These are phyloP conservation scores for Mus spretus DNA, from an alignment of 2,797 vertebrate species.

Conservation along the genomic window DNA sequence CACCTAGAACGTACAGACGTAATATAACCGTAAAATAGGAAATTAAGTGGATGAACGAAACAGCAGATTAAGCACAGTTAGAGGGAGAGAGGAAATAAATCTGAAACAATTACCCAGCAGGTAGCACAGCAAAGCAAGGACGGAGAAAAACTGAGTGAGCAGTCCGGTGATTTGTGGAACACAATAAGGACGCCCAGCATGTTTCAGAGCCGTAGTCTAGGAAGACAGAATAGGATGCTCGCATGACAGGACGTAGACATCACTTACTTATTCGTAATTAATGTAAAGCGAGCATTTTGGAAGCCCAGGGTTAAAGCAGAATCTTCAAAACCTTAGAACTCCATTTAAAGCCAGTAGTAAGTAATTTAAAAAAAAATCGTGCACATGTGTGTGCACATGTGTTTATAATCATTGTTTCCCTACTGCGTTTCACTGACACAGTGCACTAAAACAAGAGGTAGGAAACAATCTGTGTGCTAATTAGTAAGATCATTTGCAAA, in stretches of 20 bases:
- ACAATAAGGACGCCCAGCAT: not conserved
- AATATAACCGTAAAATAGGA: not conserved
- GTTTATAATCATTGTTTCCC: not conserved
- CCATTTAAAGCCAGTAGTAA: constrained; percentile 36
- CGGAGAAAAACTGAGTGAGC: not conserved
- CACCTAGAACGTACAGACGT: constrained; percentile 1
- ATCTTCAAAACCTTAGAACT: constrained; percentile 18
- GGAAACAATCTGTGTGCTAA: not conserved
- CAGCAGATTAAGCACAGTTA: constrained; percentile 14
- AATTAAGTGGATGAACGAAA: not conserved
- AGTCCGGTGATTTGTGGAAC: not conserved
- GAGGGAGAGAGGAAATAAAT: constrained; percentile 34
- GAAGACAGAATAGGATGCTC: not conserved
- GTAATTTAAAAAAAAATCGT: not conserved
- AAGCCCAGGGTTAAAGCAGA: constrained; percentile 9
- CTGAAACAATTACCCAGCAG: not conserved
- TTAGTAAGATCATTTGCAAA: not conserved
- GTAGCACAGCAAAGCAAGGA: not conserved
- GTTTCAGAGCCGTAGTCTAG: not conserved
- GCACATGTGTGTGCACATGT: no score
- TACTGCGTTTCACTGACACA: not conserved
- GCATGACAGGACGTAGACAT: not conserved
- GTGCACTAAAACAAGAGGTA: not conserved
- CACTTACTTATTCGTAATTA: not conserved
- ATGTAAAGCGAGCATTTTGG: constrained; percentile 8